Conservation (phyloP, 2,113 vertebrate species). For the Tinamus guttatus region DNA sequence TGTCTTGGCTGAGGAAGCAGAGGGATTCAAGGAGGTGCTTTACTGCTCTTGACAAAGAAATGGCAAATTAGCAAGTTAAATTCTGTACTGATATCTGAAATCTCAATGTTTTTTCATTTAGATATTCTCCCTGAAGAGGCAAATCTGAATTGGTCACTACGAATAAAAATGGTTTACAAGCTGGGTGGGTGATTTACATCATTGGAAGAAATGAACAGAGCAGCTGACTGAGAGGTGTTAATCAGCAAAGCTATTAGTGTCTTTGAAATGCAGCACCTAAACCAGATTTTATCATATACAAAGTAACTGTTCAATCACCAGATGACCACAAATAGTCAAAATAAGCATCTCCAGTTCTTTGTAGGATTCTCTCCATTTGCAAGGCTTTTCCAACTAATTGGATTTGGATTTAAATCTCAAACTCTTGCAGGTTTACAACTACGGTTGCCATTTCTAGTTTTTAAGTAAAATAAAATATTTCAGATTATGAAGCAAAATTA, state of each 20-base stretch:
- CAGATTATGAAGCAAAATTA: not conserved
- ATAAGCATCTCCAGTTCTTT: not conserved
- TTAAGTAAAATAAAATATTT: not conserved
- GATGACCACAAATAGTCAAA: not conserved
- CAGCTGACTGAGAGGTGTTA: not conserved
- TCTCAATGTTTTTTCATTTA: not conserved
- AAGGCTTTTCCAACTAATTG: not conserved
- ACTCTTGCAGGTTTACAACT: not conserved
- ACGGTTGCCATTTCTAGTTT: not conserved
- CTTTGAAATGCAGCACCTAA: not conserved
- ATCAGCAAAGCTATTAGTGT: not conserved
- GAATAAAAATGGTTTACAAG: not conserved
- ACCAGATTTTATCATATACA: not conserved
- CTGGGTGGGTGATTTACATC: not conserved
- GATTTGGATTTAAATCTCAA: not conserved
- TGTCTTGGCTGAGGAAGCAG: not conserved
- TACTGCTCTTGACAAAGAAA: not conserved
- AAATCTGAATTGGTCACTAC: not conserved
- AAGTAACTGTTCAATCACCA: not conserved
- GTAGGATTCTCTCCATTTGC: not conserved
- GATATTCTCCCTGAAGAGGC: not conserved
- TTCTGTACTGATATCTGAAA: not conserved
- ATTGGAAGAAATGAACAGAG: not conserved
- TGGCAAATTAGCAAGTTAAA: not conserved
- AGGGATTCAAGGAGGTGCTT: not conserved